These are phyloP conservation scores for Anarsia innoxiella DNA, from an alignment of 2,888 invertebrate genomes.

Conservation along the genomic window DNA sequence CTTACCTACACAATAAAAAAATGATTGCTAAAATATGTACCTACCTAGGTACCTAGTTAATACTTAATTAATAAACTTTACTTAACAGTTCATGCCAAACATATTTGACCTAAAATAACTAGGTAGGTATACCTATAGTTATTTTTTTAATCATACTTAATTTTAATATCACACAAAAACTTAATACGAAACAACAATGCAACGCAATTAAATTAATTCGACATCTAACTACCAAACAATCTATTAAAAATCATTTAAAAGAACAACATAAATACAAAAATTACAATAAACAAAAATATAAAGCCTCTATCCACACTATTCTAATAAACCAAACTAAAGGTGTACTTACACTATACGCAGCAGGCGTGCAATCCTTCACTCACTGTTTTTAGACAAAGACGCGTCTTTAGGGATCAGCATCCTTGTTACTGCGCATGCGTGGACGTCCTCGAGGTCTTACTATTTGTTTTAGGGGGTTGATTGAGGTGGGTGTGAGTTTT, in stretches of 20 bases:
- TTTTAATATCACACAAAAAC: too few relatives aligned
- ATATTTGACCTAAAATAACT: too few relatives aligned
- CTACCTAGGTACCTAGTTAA: too few relatives aligned
- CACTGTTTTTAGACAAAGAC: slow-evolving; percentile 41
- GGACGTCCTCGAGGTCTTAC: slow-evolving; percentile 17
- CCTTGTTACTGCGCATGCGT: slow-evolving; percentile 48
- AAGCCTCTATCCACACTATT: not conserved
- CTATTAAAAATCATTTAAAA: not conserved
- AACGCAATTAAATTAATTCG: not conserved
- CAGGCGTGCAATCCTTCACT: not conserved
- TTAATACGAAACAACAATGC: too few relatives aligned
- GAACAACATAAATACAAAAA: not conserved
- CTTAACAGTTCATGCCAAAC: too few relatives aligned
- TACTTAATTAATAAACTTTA: too few relatives aligned
- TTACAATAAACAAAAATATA: not conserved
- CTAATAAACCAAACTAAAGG: too few relatives aligned
- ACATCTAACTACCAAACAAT: not conserved
- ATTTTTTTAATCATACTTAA: too few relatives aligned
- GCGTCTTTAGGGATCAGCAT: slow-evolving; percentile 30
- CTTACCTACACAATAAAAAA: too few relatives aligned
- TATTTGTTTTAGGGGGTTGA: slow-evolving; percentile 1
- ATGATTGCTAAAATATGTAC: too few relatives aligned
- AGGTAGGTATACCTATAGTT: too few relatives aligned
- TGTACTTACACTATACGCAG: too few relatives aligned
- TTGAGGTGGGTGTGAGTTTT: not conserved